phyloP scores from a whole-genome alignment of 2,113 vertebrate genomes.

The Platysteira castanea region DNA sequence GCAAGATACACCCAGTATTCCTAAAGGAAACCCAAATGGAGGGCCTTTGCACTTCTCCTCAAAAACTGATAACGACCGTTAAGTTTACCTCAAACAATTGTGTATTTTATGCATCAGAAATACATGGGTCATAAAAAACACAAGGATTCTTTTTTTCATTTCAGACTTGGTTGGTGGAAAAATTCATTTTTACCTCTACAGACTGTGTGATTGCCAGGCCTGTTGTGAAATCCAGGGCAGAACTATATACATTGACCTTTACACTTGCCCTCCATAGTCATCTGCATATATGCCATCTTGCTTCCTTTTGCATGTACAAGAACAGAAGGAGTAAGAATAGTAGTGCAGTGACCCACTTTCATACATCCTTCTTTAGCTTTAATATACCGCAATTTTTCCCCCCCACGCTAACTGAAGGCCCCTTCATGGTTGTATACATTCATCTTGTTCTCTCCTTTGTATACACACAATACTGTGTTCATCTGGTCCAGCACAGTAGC shows the following conservation, averaged over 20 bases:
- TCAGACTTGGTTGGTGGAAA: background rate
- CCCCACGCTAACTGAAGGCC: background rate
- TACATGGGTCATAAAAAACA: background rate
- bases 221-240: constrained; percentile 33
- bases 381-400: background rate
- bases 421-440: background rate
- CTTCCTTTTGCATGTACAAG: background rate
- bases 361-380: background rate
- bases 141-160: background rate
- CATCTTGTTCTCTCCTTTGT: too few species aligned
- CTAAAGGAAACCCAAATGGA: background rate
- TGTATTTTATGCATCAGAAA: background rate
- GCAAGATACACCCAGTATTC: background rate
- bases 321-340: constrained; percentile 59
- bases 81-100: background rate
- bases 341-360: constrained; percentile 52
- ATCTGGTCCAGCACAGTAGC: background rate
- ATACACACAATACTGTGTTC: background rate
- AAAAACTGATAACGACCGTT: background rate
- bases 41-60: background rate
- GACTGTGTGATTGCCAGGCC: background rate
- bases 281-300: constrained; percentile 61
- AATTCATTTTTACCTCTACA: background rate
- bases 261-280: background rate
- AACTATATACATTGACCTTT: constrained; percentile 35